Percentiles rank a stretch among this genome's conserved stretches.
Conservation (phyloP, 1,140 invertebrate genomes). For the Caenorhabditis inopinata region DNA sequence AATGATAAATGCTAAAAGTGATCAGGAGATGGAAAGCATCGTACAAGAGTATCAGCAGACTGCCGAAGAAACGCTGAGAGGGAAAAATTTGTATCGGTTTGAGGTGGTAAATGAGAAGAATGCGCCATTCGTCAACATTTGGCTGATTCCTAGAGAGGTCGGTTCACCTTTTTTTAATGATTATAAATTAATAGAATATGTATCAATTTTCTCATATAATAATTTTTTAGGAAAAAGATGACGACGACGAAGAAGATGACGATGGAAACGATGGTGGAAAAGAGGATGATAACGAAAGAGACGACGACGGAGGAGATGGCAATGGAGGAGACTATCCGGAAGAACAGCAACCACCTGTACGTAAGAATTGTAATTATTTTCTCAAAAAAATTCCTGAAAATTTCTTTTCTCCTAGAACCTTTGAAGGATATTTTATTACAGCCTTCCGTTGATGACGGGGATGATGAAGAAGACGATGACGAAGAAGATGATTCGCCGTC, state of each 20-base stretch:
- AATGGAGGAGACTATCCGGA: not conserved
- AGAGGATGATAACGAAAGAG: not conserved
- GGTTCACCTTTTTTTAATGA: no score
- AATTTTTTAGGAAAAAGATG: not conserved
- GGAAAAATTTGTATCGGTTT: not conserved
- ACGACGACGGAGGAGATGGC: not conserved
- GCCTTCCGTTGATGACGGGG: not conserved
- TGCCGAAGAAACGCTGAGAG: not conserved
- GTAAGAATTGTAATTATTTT: no score
- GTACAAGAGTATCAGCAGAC: not conserved
- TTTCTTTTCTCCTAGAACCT: no score
- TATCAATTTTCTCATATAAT: no score
- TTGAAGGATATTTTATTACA: no score
- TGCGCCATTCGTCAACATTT: not conserved
- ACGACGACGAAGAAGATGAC: not conserved
- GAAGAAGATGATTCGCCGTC: constrained; percentile 1
- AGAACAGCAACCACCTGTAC: not conserved
- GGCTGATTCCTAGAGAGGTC: not conserved
- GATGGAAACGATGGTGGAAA: not conserved
- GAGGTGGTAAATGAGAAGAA: not conserved
- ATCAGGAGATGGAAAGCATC: not conserved
- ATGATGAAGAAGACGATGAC: constrained; percentile 47
- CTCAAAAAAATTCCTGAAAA: no score
- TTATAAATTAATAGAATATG: no score
- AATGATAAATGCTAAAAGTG: not conserved